These are phyloP conservation scores for Nephrocerus scutellatus DNA, from an alignment of 2,888 invertebrate species.

Conservation along the genomic window DNA sequence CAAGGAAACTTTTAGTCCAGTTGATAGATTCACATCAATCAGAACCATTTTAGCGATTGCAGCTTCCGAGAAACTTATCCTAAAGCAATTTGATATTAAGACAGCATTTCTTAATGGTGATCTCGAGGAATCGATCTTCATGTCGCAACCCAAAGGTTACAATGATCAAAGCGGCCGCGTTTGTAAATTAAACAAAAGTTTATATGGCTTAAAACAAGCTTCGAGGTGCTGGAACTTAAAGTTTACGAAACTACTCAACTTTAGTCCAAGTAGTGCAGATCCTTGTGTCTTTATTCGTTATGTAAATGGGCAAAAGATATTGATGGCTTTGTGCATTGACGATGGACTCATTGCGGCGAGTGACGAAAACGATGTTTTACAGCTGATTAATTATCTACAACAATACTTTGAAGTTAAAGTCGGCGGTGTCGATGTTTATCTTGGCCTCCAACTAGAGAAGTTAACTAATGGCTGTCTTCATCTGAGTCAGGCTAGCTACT, in stretches of 20 bases:
- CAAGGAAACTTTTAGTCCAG: too few species aligned
- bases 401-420: slow-evolving; percentile 3
- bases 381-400: slow-evolving; percentile 1
- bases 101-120: too few species aligned
- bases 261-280: too few species aligned
- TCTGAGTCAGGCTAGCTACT: slow-evolving; percentile 1
- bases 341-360: slow-evolving; percentile 11
- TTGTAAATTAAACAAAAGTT: too few species aligned
- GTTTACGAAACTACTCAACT: too few species aligned
- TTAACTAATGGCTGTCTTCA: background rate
- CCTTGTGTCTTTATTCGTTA: too few species aligned
- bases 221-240: too few species aligned
- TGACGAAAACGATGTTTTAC: background rate
- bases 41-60: background rate
- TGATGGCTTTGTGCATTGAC: slow-evolving; percentile 7
- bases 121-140: too few species aligned
- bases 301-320: slow-evolving; percentile 1
- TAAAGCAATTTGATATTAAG: slow-evolving; percentile 1
- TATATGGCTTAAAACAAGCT: too few species aligned
- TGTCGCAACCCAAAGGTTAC: too few species aligned
- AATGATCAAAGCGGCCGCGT: too few species aligned
- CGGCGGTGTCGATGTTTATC: background rate
- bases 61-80: background rate
- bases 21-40: too few species aligned
- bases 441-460: slow-evolving; percentile 1